Percentiles rank a stretch among this genome's conserved stretches.
phyloP scores from a whole-genome alignment of 2,113 vertebrate species.

The Hemiscyllium ocellatum region DNA sequence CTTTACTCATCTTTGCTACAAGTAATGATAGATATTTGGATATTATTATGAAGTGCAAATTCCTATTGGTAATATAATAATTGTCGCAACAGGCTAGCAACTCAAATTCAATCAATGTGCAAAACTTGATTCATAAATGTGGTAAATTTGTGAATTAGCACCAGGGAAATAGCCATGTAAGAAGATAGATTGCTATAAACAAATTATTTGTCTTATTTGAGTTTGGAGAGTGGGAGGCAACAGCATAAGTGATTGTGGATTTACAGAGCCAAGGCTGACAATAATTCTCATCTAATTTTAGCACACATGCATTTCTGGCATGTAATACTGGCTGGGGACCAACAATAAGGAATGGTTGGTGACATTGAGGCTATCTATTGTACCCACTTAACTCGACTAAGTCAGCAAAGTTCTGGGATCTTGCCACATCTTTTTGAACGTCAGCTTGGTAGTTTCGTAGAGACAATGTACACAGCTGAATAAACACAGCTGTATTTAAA shows the following conservation, averaged over 20 bases:
- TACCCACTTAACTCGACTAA: too few relatives aligned
- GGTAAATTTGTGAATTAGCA: not conserved
- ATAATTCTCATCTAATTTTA: not conserved
- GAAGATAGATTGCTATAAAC: not conserved
- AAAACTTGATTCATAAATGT: not conserved
- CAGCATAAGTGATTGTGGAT: not conserved
- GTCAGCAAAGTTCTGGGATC: not conserved
- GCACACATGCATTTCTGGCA: not conserved
- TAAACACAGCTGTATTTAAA: constrained; percentile 25
- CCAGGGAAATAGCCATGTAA: not conserved
- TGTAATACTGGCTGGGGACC: not conserved
- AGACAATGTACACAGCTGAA: constrained; percentile 4
- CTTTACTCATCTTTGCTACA: not conserved
- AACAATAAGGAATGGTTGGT: not conserved
- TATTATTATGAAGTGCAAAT: not conserved
- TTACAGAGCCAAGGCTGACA: not conserved
- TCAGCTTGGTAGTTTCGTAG: not conserved
- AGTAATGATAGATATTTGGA: not conserved
- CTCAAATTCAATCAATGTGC: not conserved
- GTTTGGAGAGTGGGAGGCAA: not conserved
- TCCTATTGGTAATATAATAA: not conserved
- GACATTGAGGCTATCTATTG: not conserved
- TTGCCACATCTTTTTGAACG: not conserved
- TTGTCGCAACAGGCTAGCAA: not conserved
- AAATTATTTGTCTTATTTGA: not conserved